Percentiles rank a stretch among this genome's conserved stretches.
phyloP scores from a whole-genome alignment of 2,797 vertebrate genomes.

The Amblyopsis hoosieri region DNA sequence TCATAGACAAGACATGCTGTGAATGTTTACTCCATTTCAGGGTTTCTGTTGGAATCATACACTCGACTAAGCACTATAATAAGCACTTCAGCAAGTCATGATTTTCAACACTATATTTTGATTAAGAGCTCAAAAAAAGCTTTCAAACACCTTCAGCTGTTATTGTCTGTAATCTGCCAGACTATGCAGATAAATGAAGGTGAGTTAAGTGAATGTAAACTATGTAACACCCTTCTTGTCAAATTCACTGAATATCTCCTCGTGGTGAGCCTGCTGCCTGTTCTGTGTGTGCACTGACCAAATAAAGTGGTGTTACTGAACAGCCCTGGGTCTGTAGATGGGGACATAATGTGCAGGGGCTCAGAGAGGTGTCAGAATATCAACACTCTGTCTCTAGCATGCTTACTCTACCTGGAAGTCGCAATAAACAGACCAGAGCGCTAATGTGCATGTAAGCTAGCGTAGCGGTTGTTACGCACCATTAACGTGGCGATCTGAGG shows the following conservation, averaged over 20 bases:
- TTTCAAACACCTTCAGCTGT: conserved; percentile 13
- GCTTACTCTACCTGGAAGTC: too few relatives aligned
- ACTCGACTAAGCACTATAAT: background rate
- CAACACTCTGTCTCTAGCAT: too few relatives aligned
- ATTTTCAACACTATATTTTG: conserved; percentile 20
- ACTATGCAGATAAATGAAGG: conserved; percentile 14
- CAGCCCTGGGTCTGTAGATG: too few relatives aligned
- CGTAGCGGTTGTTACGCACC: conserved; percentile 3
- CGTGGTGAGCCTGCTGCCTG: too few relatives aligned
- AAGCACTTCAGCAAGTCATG: conserved; percentile 6
- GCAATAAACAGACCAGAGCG: conserved; percentile 3
- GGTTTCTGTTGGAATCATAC: conserved; percentile 22
- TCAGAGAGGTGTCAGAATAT: too few relatives aligned
- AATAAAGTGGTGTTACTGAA: too few relatives aligned
- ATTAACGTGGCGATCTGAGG: too few relatives aligned
- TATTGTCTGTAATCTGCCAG: conserved; percentile 18
- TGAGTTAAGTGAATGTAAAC: background rate
- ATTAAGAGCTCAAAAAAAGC: conserved; percentile 6
- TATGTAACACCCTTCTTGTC: too few relatives aligned
- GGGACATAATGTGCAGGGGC: too few relatives aligned
- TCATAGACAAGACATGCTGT: conserved; percentile 8
- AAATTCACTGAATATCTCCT: too few relatives aligned
- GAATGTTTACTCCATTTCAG: conserved; percentile 14
- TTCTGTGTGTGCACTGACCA: too few relatives aligned
- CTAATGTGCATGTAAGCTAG: conserved; percentile 40